These are phyloP conservation scores for Atractosteus spatula DNA, from an alignment of 2,113 vertebrate genomes.

Conservation along the genomic window DNA sequence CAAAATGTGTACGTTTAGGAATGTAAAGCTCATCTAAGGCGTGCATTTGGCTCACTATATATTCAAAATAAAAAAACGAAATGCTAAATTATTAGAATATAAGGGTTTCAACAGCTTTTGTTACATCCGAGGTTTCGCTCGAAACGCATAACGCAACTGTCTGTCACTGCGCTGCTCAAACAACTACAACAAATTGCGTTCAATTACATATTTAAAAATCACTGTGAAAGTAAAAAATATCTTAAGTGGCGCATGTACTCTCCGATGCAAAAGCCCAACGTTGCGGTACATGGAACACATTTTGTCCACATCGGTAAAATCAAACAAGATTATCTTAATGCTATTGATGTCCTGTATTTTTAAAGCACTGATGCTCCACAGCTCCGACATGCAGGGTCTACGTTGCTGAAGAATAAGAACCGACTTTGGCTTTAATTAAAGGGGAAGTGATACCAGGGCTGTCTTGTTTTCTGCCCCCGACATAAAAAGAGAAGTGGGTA, in stretches of 20 bases:
- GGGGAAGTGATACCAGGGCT: conserved; percentile 12
- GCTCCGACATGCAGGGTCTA: neutral
- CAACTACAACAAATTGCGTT: neutral
- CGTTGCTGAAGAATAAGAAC: neutral
- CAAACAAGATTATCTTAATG: neutral
- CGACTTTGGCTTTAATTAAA: conserved; percentile 19
- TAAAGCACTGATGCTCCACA: neutral
- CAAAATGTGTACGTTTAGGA: neutral
- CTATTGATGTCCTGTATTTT: neutral
- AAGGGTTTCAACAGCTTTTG: neutral
- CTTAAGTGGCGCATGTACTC: neutral
- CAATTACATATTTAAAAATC: neutral
- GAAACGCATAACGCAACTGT: neutral
- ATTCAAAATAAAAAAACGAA: neutral
- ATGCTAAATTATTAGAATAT: neutral
- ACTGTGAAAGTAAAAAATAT: neutral
- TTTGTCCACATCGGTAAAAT: neutral
- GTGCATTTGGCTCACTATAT: neutral
- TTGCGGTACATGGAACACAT: neutral
- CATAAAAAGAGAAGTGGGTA: neutral
- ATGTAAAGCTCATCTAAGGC: neutral
- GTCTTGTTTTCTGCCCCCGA: conserved; percentile 8
- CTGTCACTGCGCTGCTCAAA: neutral
- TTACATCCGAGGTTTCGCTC: neutral
- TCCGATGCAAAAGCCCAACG: neutral